Evolutionary conservation across 2,113 vertebrate genomes (phyloP).

Genomic region (Gadus macrocephalus): DNA sequence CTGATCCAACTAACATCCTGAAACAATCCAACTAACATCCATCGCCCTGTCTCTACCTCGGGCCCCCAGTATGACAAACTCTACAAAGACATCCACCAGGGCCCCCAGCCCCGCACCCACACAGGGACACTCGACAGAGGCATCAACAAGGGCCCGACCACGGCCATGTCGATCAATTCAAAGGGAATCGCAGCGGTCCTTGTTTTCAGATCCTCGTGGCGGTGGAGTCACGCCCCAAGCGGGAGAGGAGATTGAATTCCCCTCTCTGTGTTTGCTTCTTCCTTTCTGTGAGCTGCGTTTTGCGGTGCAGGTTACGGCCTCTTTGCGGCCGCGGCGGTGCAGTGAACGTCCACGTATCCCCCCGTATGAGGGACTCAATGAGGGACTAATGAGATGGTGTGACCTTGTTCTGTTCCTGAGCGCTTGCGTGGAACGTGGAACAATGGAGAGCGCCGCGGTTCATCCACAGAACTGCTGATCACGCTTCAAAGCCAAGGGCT

Average conservation of each 20-base stretch:
- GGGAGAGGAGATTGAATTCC: slow-evolving; percentile 32
- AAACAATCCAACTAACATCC: too few relatives aligned
- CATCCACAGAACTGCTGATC: not conserved
- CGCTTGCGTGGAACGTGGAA: too few relatives aligned
- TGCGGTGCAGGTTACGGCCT: not conserved
- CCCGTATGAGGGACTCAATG: not conserved
- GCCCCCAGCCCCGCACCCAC: too few relatives aligned
- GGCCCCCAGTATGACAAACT: too few relatives aligned
- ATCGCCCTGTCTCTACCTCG: too few relatives aligned
- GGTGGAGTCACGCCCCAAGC: slow-evolving; percentile 37
- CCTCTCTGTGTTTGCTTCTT: slow-evolving; percentile 13
- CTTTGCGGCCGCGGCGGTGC: not conserved
- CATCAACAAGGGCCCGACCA: too few relatives aligned
- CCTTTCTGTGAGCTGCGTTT: not conserved
- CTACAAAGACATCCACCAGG: too few relatives aligned
- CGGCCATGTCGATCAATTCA: too few relatives aligned
- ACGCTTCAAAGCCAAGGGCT: not conserved
- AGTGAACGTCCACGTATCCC: not conserved
- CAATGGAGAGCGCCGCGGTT: too few relatives aligned
- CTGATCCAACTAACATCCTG: too few relatives aligned
- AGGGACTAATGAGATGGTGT: not conserved
- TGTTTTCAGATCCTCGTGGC: slow-evolving; percentile 13
- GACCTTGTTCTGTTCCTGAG: not conserved
- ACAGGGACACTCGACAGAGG: too few relatives aligned
- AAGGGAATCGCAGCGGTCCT: too few relatives aligned